Conservation (phyloP, 2,888 invertebrate genomes). For the Brenthis daphne region DNA sequence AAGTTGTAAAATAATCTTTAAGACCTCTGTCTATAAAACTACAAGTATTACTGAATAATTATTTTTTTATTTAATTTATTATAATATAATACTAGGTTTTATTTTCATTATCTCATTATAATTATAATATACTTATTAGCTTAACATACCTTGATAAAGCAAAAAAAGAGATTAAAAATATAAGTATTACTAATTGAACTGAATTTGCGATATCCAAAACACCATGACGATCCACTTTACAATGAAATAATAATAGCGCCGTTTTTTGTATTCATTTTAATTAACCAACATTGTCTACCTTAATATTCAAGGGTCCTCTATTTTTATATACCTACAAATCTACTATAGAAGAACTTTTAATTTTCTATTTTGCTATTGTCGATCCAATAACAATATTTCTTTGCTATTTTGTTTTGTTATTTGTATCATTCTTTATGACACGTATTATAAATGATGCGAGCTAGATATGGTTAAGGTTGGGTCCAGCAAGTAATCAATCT, state of each 20-base stretch:
- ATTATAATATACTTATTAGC: background rate
- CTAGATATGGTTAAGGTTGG: constrained; percentile 32
- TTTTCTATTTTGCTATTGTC: background rate
- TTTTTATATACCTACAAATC: no score
- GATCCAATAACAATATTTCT: background rate
- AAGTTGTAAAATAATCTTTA: constrained; percentile 2
- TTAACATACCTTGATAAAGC: no score
- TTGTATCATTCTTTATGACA: constrained; percentile 49
- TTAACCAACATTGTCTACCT: no score
- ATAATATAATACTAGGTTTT: background rate
- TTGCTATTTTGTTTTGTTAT: background rate
- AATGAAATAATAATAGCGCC: no score
- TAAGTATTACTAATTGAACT: no score
- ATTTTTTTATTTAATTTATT: background rate
- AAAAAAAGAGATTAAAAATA: no score
- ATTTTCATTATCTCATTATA: background rate
- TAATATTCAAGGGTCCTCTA: no score
- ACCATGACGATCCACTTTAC: no score
- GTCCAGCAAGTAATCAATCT: constrained; percentile 35
- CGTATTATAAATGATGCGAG: constrained; percentile 60
- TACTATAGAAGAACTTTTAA: background rate
- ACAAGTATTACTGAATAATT: no score
- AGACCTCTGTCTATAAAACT: background rate
- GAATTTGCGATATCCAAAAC: no score
- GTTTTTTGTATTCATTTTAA: no score